Evolutionary conservation across 30 jellyfish, hydroid and myxozoan genomes (phyloP), one percentile per base, ranked within the genome.

Genomic region (Aurelia sp.): DNA sequence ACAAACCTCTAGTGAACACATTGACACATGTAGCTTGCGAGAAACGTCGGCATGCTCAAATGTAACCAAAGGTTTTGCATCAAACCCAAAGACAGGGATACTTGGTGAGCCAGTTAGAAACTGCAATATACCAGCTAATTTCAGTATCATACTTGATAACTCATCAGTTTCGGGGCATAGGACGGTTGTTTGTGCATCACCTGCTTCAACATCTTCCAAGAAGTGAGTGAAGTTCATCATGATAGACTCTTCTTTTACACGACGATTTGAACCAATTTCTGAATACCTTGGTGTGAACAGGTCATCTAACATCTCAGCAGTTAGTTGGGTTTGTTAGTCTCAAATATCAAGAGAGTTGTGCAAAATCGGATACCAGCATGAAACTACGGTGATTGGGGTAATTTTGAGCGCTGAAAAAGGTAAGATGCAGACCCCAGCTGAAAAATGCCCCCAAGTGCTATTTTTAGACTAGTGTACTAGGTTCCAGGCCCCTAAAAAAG

Each of bases 151-250:
- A 65, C 76, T 65, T 65, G 76, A 65, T 65, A 65, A 47, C 16
- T 65, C 33, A 65, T 65, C 76, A 44, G 76, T 65, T 65, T 65
- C 76, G 19, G 76, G 30, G 76, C 76, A 65, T 47, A 65, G 10
- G 76, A 27, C 76, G 38, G 76, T 65, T 65, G 76, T 65, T 65
- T 65, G 76, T 65, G 76, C 76, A 16, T 65, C 76, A 65, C 76
- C 76, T 8, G 47, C 76, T 65, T 65, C 76, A 65, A 65, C 76
- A 65, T 65, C 76, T 65, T 65, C 76, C 76, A 65, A 65, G 38
- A 65, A 65, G 76, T 65, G 76, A 65, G 76, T 65, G 76, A 65
- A 65, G 38, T 65, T 65, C 47, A 65, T 65, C 76, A 65, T 65
- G 76, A 65, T 65, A 65, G 50, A 65, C 76, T 65, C 76, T 65